Base-by-base conservation (phyloP, 2,797 vertebrate genomes). In the Acanthopagrus latus region DNA sequence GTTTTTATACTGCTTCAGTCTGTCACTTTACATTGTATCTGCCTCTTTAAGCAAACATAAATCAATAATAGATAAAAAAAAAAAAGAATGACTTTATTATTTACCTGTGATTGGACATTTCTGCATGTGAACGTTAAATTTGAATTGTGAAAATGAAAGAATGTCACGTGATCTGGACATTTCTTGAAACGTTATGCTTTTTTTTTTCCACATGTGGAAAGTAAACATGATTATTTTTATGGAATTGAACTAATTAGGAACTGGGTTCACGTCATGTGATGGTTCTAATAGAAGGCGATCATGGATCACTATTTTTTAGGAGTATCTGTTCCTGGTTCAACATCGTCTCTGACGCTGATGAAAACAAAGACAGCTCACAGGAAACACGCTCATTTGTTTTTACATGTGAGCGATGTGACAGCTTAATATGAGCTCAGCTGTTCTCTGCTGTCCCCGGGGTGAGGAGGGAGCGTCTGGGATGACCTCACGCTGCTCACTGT, bases 371-470 rank as follows among this genome's bases (percentile, higher is more conserved):
- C 7, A 21, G 48, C 51, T 78, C 50, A 62, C 54, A 74, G 82
- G 74, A 82, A 80, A 52, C 23, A 3, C 1, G 0, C 27, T 63
- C 63, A 71, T 85, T 84, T 82, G 1, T 78, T 81, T 82, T 79
- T 47, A 64, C 72, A 67, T 82, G 50, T 65, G 60, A 71, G 62
- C 50, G 10, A 75, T 76, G 58, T 71, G 71, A 80, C 65, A 18
- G 56, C 59, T 80, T 76, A 55, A 85, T 74, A 66, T 85, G 73
- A 84, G 71, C 76, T 81, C 69, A 80, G 86, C 83, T 81, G 85
- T 74, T 71, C 63, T 59, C 56, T 81, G 66, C 27, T 55, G n/a
- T 69, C 76, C 70, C 48, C 48, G 1, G 66, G 71, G 71, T 82
- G 54, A 33, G 25, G 44, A 50, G 29, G 41, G 47, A 55, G 71